Evolutionary conservation across 1,140 invertebrate genomes (phyloP).

Genomic region (Yoshiicerus persimilis): DNA sequence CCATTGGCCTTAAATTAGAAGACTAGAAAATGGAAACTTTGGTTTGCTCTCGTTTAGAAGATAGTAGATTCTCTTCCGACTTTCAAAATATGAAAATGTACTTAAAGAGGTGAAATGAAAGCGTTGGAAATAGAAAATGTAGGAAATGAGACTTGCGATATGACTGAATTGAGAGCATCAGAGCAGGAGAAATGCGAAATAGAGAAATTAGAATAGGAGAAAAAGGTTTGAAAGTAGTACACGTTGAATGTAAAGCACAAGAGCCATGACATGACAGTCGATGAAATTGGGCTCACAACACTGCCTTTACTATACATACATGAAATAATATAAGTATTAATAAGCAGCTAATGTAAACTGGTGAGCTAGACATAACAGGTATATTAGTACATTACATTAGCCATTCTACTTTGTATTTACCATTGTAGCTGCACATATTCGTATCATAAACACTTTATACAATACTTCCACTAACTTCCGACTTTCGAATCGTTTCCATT

Average conservation of each 20-base stretch:
- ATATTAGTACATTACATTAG: not conserved
- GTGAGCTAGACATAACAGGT: not conserved
- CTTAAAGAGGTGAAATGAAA: not conserved
- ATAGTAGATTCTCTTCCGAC: not conserved
- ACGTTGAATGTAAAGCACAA: not conserved
- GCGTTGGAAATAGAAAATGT: constrained; percentile 12
- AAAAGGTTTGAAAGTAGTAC: not conserved
- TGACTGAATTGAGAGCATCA: constrained; percentile 5
- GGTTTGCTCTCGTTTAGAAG: not conserved
- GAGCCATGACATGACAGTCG: constrained; percentile 1
- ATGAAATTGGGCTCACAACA: constrained; percentile 11
- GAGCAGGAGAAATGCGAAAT: constrained; percentile 11
- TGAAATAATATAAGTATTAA: not conserved
- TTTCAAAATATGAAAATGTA: constrained; percentile 8
- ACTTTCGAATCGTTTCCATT: constrained; percentile 20
- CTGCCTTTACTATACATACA: not conserved
- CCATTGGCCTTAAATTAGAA: not conserved
- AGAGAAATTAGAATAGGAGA: not conserved
- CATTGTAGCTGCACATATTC: no score
- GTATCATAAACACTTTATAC: no score
- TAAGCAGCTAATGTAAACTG: not conserved
- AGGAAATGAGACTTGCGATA: not conserved
- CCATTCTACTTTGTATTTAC: not conserved
- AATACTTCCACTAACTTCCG: not conserved
- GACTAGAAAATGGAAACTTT: not conserved